These are phyloP conservation scores for Uria lomvia DNA, from an alignment of 2,113 vertebrate genomes.

Conservation along the genomic window DNA sequence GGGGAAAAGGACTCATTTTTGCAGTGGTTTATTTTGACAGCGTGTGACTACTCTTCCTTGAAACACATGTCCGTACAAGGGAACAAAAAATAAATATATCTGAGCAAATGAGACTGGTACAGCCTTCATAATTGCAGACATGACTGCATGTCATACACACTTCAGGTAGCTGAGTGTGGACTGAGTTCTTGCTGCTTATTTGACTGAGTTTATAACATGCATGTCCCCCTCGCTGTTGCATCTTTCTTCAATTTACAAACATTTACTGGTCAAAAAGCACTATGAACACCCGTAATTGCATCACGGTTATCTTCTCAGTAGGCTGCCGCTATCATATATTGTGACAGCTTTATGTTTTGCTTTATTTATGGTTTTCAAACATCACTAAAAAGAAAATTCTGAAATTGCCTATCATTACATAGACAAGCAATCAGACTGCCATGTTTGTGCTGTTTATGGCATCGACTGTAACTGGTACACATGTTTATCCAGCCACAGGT, in stretches of 20 bases:
- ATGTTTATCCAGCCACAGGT: neutral
- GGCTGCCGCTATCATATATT: neutral
- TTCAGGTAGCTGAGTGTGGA: neutral
- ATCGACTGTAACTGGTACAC: neutral
- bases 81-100: constrained; percentile 15
- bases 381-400: constrained; percentile 1
- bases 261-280: constrained; percentile 41
- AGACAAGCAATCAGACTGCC: neutral
- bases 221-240: constrained; percentile 13
- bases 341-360: constrained; percentile 38
- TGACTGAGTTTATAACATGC: constrained; percentile 5
- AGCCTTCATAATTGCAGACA: neutral
- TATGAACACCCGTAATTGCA: constrained; percentile 18
- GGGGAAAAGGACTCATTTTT: constrained; percentile 21
- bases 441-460: neutral
- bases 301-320: constrained; percentile 44
- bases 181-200: neutral
- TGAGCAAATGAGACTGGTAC: constrained; percentile 41
- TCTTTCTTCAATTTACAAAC: constrained; percentile 59
- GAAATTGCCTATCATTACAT: neutral
- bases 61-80: constrained; percentile 41
- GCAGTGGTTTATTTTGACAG: constrained; percentile 62
- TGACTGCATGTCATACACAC: neutral
- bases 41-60: constrained; percentile 47
- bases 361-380: constrained; percentile 10